Percentiles rank a stretch among this genome's conserved stretches.
These are phyloP conservation scores for Caerostris extrusa DNA, from an alignment of 1,140 invertebrate genomes.

Conservation along the genomic window DNA sequence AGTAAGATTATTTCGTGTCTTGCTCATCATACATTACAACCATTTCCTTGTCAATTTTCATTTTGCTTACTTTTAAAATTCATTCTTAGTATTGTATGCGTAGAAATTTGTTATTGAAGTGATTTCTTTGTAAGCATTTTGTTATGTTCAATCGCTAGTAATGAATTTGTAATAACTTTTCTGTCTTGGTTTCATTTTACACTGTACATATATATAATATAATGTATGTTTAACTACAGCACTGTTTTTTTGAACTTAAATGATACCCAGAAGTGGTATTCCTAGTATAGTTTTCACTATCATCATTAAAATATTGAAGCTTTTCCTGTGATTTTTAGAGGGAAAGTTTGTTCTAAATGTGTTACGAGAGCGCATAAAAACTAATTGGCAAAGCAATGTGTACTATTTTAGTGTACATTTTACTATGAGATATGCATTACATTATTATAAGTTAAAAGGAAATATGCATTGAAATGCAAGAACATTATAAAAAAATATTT, in stretches of 20 bases:
- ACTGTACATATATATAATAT: constrained; percentile 76
- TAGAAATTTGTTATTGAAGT: constrained; percentile 57
- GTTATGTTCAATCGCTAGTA: constrained; percentile 61
- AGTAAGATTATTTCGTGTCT: not conserved
- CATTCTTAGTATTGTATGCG: constrained; percentile 45
- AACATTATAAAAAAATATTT: not conserved
- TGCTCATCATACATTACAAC: constrained; percentile 32
- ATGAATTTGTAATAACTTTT: constrained; percentile 61
- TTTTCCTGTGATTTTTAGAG: constrained; percentile 75
- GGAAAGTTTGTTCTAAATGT: constrained; percentile 70
- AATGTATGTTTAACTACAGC: constrained; percentile 76
- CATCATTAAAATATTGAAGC: constrained; percentile 75
- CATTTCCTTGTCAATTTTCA: constrained; percentile 55
- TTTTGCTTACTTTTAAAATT: constrained; percentile 42
- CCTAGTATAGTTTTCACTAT: constrained; percentile 77
- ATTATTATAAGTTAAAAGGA: constrained; percentile 16
- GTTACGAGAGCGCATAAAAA: constrained; percentile 64
- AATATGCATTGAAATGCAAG: constrained; percentile 41
- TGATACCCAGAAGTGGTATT: constrained; percentile 73
- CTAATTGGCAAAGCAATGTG: constrained; percentile 56
- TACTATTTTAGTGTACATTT: constrained; percentile 66
- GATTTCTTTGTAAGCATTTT: constrained; percentile 47
- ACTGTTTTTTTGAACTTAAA: constrained; percentile 75
- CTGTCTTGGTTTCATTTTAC: constrained; percentile 71
- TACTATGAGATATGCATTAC: not conserved